Conservation (phyloP, 1,140 invertebrate species). For the Tetramorium parvispinum region DNA sequence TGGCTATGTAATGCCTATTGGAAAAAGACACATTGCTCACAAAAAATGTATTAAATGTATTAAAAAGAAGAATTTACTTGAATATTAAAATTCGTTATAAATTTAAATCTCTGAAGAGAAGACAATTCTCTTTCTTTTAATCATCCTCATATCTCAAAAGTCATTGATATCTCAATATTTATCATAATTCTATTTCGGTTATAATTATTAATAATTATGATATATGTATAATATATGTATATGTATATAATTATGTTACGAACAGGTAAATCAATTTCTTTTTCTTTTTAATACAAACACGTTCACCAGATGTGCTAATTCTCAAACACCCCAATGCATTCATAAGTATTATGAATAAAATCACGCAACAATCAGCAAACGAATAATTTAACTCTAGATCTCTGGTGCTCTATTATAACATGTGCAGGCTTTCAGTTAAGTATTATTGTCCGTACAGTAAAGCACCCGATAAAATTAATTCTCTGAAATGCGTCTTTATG, state of each 20-base stretch:
- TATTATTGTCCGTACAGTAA: constrained; percentile 69
- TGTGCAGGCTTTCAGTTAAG: constrained; percentile 59
- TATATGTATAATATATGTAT: not conserved
- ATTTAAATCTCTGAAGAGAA: not conserved
- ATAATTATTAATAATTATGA: constrained; percentile 9
- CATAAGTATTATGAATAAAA: not conserved
- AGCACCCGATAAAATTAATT: constrained; percentile 55
- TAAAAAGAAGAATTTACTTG: not conserved
- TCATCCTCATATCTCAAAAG: not conserved
- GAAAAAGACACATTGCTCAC: not conserved
- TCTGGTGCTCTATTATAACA: constrained; percentile 66
- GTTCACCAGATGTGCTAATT: not conserved
- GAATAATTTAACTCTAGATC: constrained; percentile 61
- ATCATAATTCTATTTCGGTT: not conserved
- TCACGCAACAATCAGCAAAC: constrained; percentile 10
- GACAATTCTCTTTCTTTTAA: not conserved
- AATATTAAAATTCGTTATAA: not conserved
- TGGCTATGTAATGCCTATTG: not conserved
- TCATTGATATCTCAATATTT: not conserved
- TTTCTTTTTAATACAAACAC: not conserved
- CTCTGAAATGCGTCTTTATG: constrained; percentile 31
- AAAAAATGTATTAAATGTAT: not conserved
- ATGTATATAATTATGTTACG: not conserved
- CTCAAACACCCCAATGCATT: constrained; percentile 8
- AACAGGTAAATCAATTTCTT: not conserved